Percentiles rank a stretch among this genome's conserved stretches.
These are phyloP conservation scores for Notolepis coatsorum DNA, from an alignment of 2,797 vertebrate genomes.

Conservation along the genomic window DNA sequence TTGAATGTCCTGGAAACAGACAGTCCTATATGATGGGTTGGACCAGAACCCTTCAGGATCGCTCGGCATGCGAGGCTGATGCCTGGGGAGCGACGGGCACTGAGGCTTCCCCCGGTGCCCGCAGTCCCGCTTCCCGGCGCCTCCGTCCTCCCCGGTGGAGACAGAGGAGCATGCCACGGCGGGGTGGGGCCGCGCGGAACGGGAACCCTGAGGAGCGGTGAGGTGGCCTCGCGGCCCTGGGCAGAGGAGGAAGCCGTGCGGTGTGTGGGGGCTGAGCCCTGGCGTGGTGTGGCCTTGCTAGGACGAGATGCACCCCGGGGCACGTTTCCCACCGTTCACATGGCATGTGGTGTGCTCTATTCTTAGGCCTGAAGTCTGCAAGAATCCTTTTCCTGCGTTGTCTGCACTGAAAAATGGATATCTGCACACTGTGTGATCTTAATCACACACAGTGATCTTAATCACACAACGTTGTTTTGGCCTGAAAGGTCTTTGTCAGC, in stretches of 20 bases:
- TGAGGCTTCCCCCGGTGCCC: not conserved
- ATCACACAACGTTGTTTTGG: too few species aligned
- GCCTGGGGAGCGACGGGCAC: too few species aligned
- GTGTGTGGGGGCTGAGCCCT: not conserved
- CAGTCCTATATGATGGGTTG: too few species aligned
- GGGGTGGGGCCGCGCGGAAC: conserved; percentile 5
- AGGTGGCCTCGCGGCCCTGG: not conserved
- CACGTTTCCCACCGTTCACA: conserved; percentile 11
- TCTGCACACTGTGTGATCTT: too few species aligned
- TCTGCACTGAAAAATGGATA: too few species aligned
- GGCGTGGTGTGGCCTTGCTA: not conserved
- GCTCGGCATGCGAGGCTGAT: too few species aligned
- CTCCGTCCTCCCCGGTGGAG: not conserved
- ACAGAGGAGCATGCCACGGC: not conserved
- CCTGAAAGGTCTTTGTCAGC: too few species aligned
- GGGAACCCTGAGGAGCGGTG: not conserved
- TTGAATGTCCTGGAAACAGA: too few species aligned
- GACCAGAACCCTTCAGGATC: too few species aligned
- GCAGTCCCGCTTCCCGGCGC: conserved; percentile 1
- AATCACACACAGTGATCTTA: too few species aligned
- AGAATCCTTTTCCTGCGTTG: too few species aligned
- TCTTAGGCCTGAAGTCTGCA: too few species aligned
- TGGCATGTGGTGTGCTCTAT: not conserved
- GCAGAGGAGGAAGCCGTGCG: not conserved
- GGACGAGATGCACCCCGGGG: not conserved